Percentiles rank a stretch among this genome's conserved stretches.
Evolutionary conservation across 2,113 vertebrate genomes (phyloP).

Genomic region (Grammomys surdaster): DNA sequence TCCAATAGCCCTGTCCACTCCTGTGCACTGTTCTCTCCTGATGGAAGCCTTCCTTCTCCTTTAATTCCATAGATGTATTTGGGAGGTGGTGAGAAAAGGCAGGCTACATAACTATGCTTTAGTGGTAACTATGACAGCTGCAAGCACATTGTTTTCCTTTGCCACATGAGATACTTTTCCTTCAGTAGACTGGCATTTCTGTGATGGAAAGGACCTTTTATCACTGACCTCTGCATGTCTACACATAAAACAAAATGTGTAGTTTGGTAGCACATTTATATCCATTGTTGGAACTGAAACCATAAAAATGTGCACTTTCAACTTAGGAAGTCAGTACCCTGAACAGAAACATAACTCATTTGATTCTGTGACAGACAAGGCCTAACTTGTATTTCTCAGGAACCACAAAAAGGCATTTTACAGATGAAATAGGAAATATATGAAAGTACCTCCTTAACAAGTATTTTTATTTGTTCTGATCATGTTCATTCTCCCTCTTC

Average conservation of each 20-base stretch:
- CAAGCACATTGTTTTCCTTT: neutral
- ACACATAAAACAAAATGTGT: neutral
- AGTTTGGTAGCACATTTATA: neutral
- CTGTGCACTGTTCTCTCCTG: neutral
- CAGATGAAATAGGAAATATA: neutral
- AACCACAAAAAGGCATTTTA: neutral
- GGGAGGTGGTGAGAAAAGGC: neutral
- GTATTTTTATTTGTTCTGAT: neutral
- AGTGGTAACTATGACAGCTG: neutral
- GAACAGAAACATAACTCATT: neutral
- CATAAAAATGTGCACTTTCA: neutral
- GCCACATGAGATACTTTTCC: neutral
- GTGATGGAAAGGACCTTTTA: neutral
- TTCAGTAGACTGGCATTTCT: neutral
- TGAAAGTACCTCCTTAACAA: neutral
- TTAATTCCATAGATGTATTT: neutral
- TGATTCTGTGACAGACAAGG: neutral
- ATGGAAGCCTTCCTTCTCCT: neutral
- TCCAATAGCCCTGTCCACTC: neutral
- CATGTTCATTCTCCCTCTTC: neutral
- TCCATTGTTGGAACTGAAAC: neutral
- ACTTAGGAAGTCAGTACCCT: neutral
- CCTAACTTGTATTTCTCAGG: neutral
- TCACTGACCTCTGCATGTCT: neutral
- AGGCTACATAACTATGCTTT: neutral